phyloP scores from a whole-genome alignment of 2,797 vertebrate genomes.

The Erethizon dorsatum region DNA sequence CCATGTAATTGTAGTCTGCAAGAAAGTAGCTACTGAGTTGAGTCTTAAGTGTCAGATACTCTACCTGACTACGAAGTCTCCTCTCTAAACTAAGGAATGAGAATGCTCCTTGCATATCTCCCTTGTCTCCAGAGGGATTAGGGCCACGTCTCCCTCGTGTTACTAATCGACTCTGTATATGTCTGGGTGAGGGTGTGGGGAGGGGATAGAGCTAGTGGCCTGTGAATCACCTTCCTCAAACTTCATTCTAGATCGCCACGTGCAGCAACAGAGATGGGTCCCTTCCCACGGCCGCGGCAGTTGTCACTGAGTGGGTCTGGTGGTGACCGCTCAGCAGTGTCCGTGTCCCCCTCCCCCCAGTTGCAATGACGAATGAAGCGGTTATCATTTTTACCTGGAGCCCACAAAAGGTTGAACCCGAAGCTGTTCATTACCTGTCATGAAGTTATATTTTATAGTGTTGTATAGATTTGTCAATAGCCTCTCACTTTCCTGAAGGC shows the following conservation, averaged over 20 bases:
- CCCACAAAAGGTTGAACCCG: neutral
- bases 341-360: neutral
- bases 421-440: neutral
- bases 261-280: neutral
- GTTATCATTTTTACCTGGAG: neutral
- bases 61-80: neutral
- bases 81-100: neutral
- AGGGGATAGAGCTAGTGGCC: neutral
- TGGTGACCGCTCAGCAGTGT: neutral
- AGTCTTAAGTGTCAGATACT: neutral
- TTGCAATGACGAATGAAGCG: neutral
- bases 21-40: neutral
- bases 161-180: neutral
- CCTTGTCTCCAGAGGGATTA: neutral
- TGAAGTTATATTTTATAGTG: neutral
- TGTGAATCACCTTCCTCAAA: neutral
- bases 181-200: neutral
- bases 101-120: neutral
- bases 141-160: neutral
- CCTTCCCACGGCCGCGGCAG: neutral
- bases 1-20: neutral
- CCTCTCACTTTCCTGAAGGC: neutral
- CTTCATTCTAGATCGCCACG: slow-evolving; percentile 37
- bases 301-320: neutral
- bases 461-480: neutral